Evolutionary conservation across 2,113 vertebrate genomes (phyloP).

Genomic region (Platysternon megacephalum): DNA sequence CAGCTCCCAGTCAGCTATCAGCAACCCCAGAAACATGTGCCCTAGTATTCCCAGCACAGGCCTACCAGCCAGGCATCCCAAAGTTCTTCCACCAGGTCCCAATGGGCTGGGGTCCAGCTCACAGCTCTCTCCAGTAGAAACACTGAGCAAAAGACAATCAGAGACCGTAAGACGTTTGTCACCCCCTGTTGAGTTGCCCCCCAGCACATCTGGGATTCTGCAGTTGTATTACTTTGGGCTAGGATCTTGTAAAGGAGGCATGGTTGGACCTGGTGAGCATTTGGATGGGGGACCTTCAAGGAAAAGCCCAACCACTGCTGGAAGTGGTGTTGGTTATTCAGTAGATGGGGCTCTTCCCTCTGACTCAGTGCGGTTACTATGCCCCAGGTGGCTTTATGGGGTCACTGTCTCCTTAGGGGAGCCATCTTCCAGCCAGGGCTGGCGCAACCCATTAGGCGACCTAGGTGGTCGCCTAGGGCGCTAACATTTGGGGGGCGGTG

Average conservation of each 20-base stretch:
- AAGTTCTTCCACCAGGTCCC: neutral
- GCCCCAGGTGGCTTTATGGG: neutral
- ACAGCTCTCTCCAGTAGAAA: fast-evolving
- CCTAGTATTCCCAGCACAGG: neutral
- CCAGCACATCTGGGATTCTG: neutral
- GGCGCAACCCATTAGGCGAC: too few relatives aligned
- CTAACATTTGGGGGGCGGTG: too few relatives aligned
- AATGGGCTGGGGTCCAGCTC: neutral
- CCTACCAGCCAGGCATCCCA: neutral
- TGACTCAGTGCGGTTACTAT: neutral
- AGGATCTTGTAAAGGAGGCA: neutral
- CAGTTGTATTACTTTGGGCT: neutral
- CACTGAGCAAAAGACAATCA: neutral
- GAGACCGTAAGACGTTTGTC: neutral
- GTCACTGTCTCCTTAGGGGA: neutral
- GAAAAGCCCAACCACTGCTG: neutral
- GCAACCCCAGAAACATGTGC: fast-evolving
- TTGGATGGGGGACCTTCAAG: neutral
- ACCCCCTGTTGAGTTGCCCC: neutral
- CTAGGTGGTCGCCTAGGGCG: too few relatives aligned
- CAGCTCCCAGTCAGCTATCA: neutral
- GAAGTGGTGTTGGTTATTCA: neutral
- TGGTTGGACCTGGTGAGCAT: neutral
- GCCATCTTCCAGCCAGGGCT: neutral
- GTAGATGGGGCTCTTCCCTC: neutral